These are phyloP conservation scores for Prochilodus magdalenae DNA, from an alignment of 2,113 vertebrate species.

Conservation along the genomic window DNA sequence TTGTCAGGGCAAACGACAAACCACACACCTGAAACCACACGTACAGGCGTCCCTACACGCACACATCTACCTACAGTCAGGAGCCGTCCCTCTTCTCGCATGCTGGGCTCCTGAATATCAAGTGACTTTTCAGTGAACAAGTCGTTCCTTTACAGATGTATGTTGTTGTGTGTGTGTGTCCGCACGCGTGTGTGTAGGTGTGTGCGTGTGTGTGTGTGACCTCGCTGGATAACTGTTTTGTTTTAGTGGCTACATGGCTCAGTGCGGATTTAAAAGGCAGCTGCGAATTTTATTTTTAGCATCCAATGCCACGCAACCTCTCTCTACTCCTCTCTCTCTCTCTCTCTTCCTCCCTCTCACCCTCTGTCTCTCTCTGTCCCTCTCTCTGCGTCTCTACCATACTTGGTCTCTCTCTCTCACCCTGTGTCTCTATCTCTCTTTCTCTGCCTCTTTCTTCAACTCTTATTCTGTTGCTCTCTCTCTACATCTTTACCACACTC, in stretches of 20 bases:
- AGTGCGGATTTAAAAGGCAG: slow-evolving; percentile 63
- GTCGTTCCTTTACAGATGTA: not conserved
- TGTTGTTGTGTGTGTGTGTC: not conserved
- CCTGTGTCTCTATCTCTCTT: slow-evolving; percentile 33
- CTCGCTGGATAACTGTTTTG: slow-evolving; percentile 1
- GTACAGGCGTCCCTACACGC: slow-evolving; percentile 34
- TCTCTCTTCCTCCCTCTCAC: not conserved
- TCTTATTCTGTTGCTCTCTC: not conserved
- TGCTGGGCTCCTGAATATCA: slow-evolving; percentile 46
- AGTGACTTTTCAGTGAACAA: slow-evolving; percentile 1
- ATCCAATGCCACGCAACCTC: slow-evolving; percentile 41
- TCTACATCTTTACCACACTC: not conserved
- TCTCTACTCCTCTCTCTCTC: not conserved
- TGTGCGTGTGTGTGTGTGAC: slow-evolving; percentile 9
- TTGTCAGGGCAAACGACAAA: slow-evolving; percentile 61
- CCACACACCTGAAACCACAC: slow-evolving; percentile 33
- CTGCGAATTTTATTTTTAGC: slow-evolving; percentile 79
- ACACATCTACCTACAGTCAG: slow-evolving; percentile 6
- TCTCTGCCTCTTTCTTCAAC: not conserved
- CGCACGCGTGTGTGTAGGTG: slow-evolving; percentile 19
- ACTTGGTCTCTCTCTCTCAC: too few species aligned
- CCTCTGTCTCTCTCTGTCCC: not conserved
- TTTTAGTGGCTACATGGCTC: slow-evolving; percentile 65
- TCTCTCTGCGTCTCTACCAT: not conserved
- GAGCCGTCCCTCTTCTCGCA: slow-evolving; percentile 46